Evolutionary conservation across 2,888 invertebrate genomes (phyloP).

Genomic region (Drosophila mercatorum): DNA sequence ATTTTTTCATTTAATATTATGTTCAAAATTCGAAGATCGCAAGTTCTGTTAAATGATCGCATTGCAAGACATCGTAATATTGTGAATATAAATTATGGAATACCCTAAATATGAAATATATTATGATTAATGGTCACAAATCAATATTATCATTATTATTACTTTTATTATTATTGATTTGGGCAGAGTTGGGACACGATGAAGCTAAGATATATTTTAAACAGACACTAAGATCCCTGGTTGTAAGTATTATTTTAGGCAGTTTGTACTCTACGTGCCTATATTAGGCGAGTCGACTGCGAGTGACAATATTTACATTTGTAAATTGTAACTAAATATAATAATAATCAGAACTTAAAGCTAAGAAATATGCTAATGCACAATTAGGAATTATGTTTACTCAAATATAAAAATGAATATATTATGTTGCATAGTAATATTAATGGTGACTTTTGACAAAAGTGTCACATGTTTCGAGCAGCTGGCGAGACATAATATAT

Average conservation of each 20-base stretch:
- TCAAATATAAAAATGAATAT: conserved; percentile 63
- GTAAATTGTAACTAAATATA: conserved; percentile 41
- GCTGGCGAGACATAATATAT: conserved; percentile 33
- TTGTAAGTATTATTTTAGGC: conserved; percentile 10
- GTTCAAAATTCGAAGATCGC: background rate
- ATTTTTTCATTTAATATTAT: no score
- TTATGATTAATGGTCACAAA: background rate
- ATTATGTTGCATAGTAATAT: conserved; percentile 60
- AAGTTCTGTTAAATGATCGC: no score
- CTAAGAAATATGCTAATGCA: conserved; percentile 12
- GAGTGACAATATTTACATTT: conserved; percentile 61
- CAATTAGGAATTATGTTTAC: conserved; percentile 52
- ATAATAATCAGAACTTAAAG: conserved; percentile 16
- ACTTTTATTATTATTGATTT: background rate
- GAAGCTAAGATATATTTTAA: background rate
- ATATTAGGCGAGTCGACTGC: conserved; percentile 32
- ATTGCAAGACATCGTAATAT: background rate
- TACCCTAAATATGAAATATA: background rate
- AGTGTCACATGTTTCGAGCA: conserved; percentile 55
- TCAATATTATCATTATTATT: background rate
- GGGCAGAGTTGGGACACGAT: background rate
- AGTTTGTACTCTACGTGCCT: conserved; percentile 69
- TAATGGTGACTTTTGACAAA: conserved; percentile 57
- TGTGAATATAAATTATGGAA: background rate
- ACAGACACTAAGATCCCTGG: conserved; percentile 24